Evolutionary conservation across 2,888 invertebrate species (phyloP).

Genomic region (Phrixothrix hirtus): DNA sequence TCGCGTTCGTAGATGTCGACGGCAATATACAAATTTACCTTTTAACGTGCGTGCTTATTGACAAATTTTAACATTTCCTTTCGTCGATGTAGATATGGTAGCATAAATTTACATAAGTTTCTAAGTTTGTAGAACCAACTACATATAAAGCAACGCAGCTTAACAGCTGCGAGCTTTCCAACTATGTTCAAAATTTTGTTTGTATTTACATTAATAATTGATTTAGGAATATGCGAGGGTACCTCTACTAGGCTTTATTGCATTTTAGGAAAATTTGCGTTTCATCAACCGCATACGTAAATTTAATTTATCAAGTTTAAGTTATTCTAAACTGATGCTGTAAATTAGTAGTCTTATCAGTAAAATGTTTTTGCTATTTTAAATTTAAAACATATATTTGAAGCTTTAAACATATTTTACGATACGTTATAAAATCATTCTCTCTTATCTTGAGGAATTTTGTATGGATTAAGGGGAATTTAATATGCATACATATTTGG

Average conservation of each 20-base stretch:
- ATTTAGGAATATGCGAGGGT: conserved; percentile 10
- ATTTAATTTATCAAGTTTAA: not conserved
- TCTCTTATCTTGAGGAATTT: not conserved
- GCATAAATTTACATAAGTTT: conserved; percentile 26
- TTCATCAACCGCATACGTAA: not conserved
- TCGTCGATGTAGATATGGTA: conserved; percentile 19
- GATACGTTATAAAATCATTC: not conserved
- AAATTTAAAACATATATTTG: too few species aligned
- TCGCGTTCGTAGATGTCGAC: not conserved
- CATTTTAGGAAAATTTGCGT: conserved; percentile 1
- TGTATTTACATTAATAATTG: conserved; percentile 20
- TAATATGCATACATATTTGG: not conserved
- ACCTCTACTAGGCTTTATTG: conserved; percentile 3
- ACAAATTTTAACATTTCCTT: conserved; percentile 25
- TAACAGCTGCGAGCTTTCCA: conserved; percentile 22
- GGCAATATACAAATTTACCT: not conserved
- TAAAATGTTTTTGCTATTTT: too few species aligned
- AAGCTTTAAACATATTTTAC: not conserved
- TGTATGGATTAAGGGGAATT: not conserved
- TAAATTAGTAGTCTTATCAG: not conserved
- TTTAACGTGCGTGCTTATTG: conserved; percentile 8
- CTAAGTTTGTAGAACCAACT: conserved; percentile 19
- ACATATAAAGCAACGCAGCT: conserved; percentile 18
- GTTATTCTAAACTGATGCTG: not conserved
- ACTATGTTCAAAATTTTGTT: conserved; percentile 19